A percentile compares a stretch with the other conserved stretches of the same genome.
phyloP scores from a whole-genome alignment of 2,888 invertebrate species.

The Tethea ocularis region DNA sequence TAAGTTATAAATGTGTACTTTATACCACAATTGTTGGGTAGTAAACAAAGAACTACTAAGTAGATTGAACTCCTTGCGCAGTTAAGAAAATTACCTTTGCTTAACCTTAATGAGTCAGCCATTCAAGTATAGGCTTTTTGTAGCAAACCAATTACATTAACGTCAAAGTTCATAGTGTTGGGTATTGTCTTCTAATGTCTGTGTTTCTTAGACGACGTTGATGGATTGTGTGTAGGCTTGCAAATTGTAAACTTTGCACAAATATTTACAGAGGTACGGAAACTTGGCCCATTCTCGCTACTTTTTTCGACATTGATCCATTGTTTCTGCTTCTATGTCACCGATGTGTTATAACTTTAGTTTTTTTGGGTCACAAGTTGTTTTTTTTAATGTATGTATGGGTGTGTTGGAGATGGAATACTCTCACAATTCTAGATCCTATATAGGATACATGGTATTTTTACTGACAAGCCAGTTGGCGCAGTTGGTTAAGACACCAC shows the following conservation, averaged over 20 bases:
- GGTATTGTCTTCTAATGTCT: constrained; percentile 42
- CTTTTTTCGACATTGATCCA: constrained; percentile 55
- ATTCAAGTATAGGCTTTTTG: neutral
- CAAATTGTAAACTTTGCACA: constrained; percentile 62
- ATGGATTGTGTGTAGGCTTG: constrained; percentile 55
- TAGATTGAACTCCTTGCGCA: neutral
- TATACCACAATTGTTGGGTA: too few relatives aligned
- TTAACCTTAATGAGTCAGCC: neutral
- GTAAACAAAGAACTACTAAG: too few relatives aligned
- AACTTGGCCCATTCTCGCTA: constrained; percentile 29
- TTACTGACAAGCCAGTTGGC: too few relatives aligned
- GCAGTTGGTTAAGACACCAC: too few relatives aligned
- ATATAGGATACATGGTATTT: too few relatives aligned
- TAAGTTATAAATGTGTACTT: too few relatives aligned
- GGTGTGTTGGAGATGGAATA: too few relatives aligned
- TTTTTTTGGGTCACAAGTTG: neutral
- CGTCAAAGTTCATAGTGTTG: constrained; percentile 42
- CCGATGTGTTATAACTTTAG: neutral
- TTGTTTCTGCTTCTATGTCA: constrained; percentile 28
- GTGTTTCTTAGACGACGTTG: constrained; percentile 48
- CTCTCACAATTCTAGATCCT: too few relatives aligned
- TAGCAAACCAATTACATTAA: constrained; percentile 52
- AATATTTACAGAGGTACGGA: constrained; percentile 56
- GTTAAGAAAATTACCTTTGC: neutral
- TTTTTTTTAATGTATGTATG: too few relatives aligned